Evolutionary conservation across 2,113 vertebrate species (phyloP), one percentile per base, ranked within the genome.

Genomic region (Cygnus buccinator): DNA sequence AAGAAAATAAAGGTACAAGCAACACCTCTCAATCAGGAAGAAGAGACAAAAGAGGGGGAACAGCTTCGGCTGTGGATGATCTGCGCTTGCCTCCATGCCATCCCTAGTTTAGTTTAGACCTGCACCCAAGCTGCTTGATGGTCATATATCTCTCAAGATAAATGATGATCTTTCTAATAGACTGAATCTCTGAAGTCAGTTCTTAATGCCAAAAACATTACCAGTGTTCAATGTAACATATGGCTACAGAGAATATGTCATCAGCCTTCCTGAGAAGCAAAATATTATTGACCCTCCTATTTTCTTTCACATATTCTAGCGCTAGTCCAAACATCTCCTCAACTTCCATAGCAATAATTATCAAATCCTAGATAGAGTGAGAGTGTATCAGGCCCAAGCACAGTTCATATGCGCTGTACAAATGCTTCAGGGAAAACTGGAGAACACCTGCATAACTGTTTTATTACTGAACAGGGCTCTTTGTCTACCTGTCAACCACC

Each of bases 401-500:
- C 28, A 74, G 76, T 46, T 94, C 96, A 63, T 82, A 33, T 59
- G 86, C 74, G 89, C 81, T 66, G 87, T 95, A 74, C 82, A 97
- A 98, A 91, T 79, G 97, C 98, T 97, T 71, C 90, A 90, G 97
- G 97, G 96, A 82, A 96, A 97, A 97, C 71, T 67, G 86, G 16
- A 72, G 91, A 97, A 95, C 96, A 97, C 94, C 94, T 92, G 91
- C 86, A n/a, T 87, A 76, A 80, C 87, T 91, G 57, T 92, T 96
- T 96, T 97, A 97, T 97, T 96, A 71, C 87, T 89, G 95, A 96
- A 93, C 94, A 93, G 82, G 79, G 71, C 39, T 94, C 95, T 98
- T 97, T 97, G 98, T 98, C 94, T 95, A 73, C 44, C 90, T 96
- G 97, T 98, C 98, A 98, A 73, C 93, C 86, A 84, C 87, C 80